Evolutionary conservation across 2,797 vertebrate genomes (phyloP), one percentile per base, ranked within the genome.

Genomic region (Danio albolineatus): DNA sequence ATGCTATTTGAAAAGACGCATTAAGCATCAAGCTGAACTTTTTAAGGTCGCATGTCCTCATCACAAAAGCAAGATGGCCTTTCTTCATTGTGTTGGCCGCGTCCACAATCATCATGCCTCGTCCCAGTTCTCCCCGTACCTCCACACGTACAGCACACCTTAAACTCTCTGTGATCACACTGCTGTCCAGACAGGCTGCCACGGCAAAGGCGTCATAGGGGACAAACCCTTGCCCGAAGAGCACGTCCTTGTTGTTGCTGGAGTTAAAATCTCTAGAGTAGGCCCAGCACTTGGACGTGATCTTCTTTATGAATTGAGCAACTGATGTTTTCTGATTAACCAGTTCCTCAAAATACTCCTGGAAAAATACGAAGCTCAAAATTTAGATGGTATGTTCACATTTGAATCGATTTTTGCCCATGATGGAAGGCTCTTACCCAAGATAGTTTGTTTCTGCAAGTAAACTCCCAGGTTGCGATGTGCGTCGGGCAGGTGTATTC

Each of bases 91-190:
- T 2, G 6, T 89, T 73, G 0, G 76, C 84, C 44, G 81, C 88
- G 78, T 95, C 94, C 28, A 95, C 81, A 0, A 36, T 92, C 93
- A 95, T 86, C 93, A 94, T 93, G 21, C 93, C 94, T 0, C 94
- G 88, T 9, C 84, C 72, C 5, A 94, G 78, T 0, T 81, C 72
- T 0, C 94, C 94, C 72, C 91, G 88, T 84, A 94, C 83, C 88
- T 95, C 94, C 75, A 95, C 93, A 0, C 83, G 91, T 3, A 93
- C 92, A 0, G 93, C 85, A 44, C 92, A 94, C 71, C 90, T 67
- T 0, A 92, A 51, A 7, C 76, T 88, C 80, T 92, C 89, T 0
- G 86, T 92, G 2, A 95, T 88, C 56, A 94, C 70, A 1, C 85
- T 85, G 85, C 46, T 8, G 67, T 95, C 92, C 0, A 95, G 81